Evolutionary conservation across 1,140 invertebrate species (phyloP).

Genomic region (Nymphalis io): DNA sequence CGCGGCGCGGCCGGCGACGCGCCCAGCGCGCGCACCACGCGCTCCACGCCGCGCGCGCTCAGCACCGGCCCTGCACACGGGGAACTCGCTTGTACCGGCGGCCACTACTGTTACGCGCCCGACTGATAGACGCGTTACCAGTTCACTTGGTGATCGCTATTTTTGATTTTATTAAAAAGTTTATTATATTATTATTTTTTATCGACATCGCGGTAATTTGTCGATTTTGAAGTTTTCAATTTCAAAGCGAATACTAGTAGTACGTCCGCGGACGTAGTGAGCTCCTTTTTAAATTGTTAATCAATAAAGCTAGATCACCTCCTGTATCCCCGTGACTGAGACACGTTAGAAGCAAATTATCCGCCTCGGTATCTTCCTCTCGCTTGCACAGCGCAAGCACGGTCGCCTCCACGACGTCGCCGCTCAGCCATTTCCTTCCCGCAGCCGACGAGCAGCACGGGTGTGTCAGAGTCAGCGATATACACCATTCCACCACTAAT

Average conservation of each 20-base stretch:
- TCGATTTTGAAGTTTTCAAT: too few relatives aligned
- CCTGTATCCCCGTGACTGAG: background rate
- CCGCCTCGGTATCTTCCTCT: background rate
- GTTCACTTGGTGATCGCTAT: too few relatives aligned
- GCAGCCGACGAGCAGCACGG: constrained; percentile 20
- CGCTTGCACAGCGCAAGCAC: constrained; percentile 21
- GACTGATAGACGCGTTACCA: too few relatives aligned
- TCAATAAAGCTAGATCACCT: background rate
- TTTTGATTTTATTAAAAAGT: too few relatives aligned
- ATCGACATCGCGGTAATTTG: too few relatives aligned
- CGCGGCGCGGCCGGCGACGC: constrained; percentile 15
- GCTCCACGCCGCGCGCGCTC: constrained; percentile 27
- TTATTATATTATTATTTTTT: too few relatives aligned
- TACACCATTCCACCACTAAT: constrained; percentile 45
- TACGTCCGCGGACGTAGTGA: too few relatives aligned
- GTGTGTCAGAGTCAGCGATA: constrained; percentile 35
- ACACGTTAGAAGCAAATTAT: background rate
- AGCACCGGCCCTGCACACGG: constrained; percentile 30
- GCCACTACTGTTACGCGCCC: background rate
- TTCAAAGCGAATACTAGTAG: too few relatives aligned
- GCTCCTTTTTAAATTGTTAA: too few relatives aligned
- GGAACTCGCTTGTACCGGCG: too few relatives aligned
- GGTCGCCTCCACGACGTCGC: constrained; percentile 20
- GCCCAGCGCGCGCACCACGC: background rate
- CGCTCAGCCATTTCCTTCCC: constrained; percentile 38